Evolutionary conservation across 2,888 invertebrate genomes (phyloP).

Genomic region (Drosophila tripunctata): DNA sequence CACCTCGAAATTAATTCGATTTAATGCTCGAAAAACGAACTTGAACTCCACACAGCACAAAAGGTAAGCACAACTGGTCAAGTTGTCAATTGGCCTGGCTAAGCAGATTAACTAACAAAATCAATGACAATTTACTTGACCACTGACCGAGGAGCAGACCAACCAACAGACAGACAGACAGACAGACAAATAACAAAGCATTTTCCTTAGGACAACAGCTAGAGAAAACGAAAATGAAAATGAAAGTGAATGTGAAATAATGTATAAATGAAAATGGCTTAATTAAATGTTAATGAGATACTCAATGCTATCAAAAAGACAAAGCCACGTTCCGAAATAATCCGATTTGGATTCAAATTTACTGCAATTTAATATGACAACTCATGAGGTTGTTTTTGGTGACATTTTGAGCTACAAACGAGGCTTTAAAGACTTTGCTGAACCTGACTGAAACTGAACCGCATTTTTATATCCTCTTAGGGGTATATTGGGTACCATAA

Average conservation of each 20-base stretch:
- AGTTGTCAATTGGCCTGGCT: conserved; percentile 31
- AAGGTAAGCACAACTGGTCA: conserved; percentile 41
- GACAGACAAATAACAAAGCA: conserved; percentile 32
- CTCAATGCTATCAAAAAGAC: conserved; percentile 8
- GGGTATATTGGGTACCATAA: no score
- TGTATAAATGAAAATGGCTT: conserved; percentile 53
- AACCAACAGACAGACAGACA: no score
- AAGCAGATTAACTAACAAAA: conserved; percentile 72
- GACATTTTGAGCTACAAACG: no score
- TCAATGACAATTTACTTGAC: conserved; percentile 69
- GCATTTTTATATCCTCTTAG: no score
- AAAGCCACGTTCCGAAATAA: conserved; percentile 43
- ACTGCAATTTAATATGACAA: conserved; percentile 8
- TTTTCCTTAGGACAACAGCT: conserved; percentile 35
- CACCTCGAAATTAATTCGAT: conserved; percentile 76
- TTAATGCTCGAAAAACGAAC: conserved; percentile 59
- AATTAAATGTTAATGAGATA: conserved; percentile 74
- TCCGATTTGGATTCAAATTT: conserved; percentile 26
- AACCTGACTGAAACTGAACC: no score
- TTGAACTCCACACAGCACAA: conserved; percentile 21
- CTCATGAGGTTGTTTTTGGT: neutral
- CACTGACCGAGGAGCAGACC: conserved; percentile 19
- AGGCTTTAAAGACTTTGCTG: no score
- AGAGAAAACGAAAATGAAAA: conserved; percentile 39
- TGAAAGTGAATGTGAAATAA: conserved; percentile 7